Evolutionary conservation across 2,113 vertebrate species (phyloP).

Genomic region (Nanorana parkeri): DNA sequence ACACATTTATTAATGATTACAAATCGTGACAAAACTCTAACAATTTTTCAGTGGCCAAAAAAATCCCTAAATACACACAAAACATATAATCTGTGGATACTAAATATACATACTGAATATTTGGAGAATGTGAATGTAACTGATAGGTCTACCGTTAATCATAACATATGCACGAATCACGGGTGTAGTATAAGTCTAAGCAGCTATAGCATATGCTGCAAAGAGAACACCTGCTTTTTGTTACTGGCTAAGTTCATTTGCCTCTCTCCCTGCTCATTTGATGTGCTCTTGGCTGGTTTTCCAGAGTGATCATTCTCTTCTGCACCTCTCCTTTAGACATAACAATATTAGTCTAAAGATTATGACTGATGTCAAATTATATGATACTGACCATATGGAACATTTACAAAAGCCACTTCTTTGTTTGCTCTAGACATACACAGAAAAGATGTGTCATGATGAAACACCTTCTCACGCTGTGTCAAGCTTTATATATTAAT

Average conservation of each 20-base stretch:
- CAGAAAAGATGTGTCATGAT: slow-evolving; percentile 20
- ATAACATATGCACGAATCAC: background rate
- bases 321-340: slow-evolving; percentile 4
- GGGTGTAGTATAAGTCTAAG: background rate
- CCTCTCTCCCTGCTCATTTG: background rate
- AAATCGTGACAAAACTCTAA: too few species aligned
- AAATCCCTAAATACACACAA: too few species aligned
- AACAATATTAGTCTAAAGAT: slow-evolving; percentile 9
- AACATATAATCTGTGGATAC: too few species aligned
- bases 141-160: background rate
- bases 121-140: background rate
- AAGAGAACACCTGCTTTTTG: background rate
- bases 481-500: background rate
- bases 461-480: slow-evolving; percentile 2
- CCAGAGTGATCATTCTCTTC: background rate
- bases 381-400: slow-evolving; percentile 24
- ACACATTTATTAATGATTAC: too few species aligned
- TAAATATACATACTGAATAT: background rate
- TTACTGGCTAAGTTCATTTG: background rate
- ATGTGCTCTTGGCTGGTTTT: background rate
- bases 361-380: slow-evolving; percentile 16
- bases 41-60: too few species aligned
- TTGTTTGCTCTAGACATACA: background rate
- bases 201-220: background rate
- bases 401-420: slow-evolving; percentile 23